Evolutionary conservation across 2,113 vertebrate species (phyloP).

Genomic region (Erythrocercus mccallii): DNA sequence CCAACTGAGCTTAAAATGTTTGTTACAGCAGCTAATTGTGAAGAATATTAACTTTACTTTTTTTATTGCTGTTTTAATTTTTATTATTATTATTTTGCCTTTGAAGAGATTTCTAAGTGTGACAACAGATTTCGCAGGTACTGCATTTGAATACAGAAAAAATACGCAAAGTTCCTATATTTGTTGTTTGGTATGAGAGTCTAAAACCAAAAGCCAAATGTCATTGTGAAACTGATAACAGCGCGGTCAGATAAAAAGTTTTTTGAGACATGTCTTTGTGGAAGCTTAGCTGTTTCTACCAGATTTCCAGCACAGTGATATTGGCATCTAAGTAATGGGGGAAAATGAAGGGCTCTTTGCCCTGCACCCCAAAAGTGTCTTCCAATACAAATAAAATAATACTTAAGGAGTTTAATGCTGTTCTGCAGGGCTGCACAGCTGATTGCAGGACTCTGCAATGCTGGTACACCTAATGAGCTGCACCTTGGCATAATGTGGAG

Average conservation of each 20-base stretch:
- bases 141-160: neutral
- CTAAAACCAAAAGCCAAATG: neutral
- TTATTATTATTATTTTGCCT: neutral
- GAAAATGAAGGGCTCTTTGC: neutral
- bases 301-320: neutral
- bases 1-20: neutral
- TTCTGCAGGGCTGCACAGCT: neutral
- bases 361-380: neutral
- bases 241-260: neutral
- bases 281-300: neutral
- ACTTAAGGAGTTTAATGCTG: neutral
- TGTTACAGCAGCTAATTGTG: neutral
- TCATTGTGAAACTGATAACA: neutral
- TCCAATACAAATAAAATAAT: neutral
- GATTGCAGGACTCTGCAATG: neutral
- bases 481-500: neutral
- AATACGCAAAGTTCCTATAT: neutral
- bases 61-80: neutral
- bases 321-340: neutral
- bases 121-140: neutral
- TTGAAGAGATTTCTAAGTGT: neutral
- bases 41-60: neutral
- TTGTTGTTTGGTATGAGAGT: neutral
- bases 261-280: neutral
- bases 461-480: conserved; percentile 3